Conservation (phyloP, 2,888 invertebrate genomes). For the Aromia moschata region DNA sequence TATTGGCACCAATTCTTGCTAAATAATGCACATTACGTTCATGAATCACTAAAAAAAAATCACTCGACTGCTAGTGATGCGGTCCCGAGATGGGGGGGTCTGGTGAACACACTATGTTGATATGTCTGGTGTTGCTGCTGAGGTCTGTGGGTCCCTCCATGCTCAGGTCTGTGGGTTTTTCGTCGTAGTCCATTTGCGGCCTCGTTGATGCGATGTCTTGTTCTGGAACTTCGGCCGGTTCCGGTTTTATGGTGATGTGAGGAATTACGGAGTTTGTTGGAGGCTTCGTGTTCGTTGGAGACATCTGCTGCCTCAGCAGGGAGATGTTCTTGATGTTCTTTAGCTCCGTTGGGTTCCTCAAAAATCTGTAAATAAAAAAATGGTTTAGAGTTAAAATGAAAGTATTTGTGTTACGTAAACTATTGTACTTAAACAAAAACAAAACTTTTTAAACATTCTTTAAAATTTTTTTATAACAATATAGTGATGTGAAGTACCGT, state of each 20-base stretch:
- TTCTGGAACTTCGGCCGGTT: conserved; percentile 49
- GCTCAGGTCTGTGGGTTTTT: conserved; percentile 61
- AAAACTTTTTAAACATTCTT: no score
- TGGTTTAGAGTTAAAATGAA: no score
- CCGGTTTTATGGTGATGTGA: conserved; percentile 48
- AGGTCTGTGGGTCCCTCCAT: conserved; percentile 62
- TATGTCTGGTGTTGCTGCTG: conserved; percentile 57
- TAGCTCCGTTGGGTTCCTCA: conserved; percentile 91
- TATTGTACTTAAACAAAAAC: no score
- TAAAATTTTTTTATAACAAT: no score
- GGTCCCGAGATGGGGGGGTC: conserved; percentile 56
- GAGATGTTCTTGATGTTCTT: conserved; percentile 95
- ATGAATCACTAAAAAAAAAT: conserved; percentile 14
- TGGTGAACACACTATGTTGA: conserved; percentile 61
- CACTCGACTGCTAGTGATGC: conserved; percentile 46
- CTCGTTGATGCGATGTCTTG: conserved; percentile 24
- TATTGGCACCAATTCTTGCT: conserved; percentile 41
- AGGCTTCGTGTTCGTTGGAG: conserved; percentile 57
- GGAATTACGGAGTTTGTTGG: conserved; percentile 36
- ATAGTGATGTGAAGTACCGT: no score
- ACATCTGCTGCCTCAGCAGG: conserved; percentile 80
- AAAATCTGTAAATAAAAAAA: conserved; percentile 73
- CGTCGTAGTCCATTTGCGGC: conserved; percentile 53
- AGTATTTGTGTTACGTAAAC: no score
- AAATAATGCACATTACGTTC: conserved; percentile 30